Evolutionary conservation across 1,140 invertebrate genomes (phyloP).

Genomic region (Oncopodura yosiiana): DNA sequence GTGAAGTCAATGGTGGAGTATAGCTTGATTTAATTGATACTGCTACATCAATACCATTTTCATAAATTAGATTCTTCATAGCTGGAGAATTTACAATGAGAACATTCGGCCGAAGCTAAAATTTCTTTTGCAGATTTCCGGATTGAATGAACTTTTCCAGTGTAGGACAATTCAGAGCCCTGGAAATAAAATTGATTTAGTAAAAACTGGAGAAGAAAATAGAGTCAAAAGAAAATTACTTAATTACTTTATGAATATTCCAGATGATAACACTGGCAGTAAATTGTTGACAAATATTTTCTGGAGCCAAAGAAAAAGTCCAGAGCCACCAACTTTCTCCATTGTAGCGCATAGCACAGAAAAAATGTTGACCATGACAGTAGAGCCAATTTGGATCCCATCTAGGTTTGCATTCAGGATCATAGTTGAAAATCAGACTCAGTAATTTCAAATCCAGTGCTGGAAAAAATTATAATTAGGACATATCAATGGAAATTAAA

Average conservation of each 20-base stretch:
- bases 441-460: constrained; percentile 4
- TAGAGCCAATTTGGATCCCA: constrained; percentile 4
- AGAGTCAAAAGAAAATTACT: too few relatives aligned
- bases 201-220: neutral
- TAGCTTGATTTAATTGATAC: neutral
- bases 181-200: neutral
- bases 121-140: neutral
- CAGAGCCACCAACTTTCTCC: neutral
- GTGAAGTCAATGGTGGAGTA: neutral
- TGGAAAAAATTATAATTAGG: too few relatives aligned
- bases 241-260: neutral
- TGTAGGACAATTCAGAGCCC: too few relatives aligned
- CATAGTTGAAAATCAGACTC: constrained; percentile 1
- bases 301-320: neutral
- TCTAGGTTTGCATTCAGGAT: neutral
- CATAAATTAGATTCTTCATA: neutral
- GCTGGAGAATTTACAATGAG: neutral
- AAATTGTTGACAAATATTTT: neutral
- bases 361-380: neutral
- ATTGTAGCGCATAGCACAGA: neutral
- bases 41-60: constrained; percentile 1
- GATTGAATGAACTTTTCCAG: too few relatives aligned
- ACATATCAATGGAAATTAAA: too few relatives aligned
- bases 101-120: neutral
- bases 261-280: neutral